Evolutionary conservation across 1,140 invertebrate genomes (phyloP), one percentile per base, ranked within the genome.

Genomic region (Atta colombica): DNA sequence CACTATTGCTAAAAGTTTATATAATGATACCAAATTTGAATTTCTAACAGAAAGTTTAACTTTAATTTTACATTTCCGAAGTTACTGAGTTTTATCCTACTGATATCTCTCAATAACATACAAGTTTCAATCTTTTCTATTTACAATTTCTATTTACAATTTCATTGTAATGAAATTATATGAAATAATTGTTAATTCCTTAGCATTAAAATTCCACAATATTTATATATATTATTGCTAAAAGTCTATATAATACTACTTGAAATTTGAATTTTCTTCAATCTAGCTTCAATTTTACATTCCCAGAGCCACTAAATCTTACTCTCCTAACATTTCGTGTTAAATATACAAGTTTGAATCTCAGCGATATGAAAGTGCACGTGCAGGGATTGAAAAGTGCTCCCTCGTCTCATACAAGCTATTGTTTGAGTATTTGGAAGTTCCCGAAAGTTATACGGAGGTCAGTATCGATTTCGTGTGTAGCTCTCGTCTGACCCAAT

Each of bases 401-500:
- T 55, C 4, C 21, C 60, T 31, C 39, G 39, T 65, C 25, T 31
- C 14, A 51, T 53, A 31, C 45, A 71, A 58, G 53, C 80, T 45
- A 60, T 72, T 74, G 68, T 82, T 82, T 82, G 80, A 74, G 35
- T 75, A 74, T 75, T 25, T 45, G 25, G n/a, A 82, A 82, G 80
- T 74, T 82, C 25, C 18, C 35, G 18, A 18, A 74, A 84, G 80
- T 87, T 82, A 71, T 66, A 63, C 14, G 28, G 69, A 85, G 85
- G 78, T 87, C 85, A 84, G 80, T 87, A 84, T 63, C 85, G 68
- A 58, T 31, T 82, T 63, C 18, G 25, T n/a, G 68, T 65, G 72
- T 39, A 45, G 35, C 69, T 78, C 77, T 61, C 68, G 16, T 39
- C 25, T 84, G 80, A 61, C 58, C 78, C 69, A 84, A 87, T 87